Percentiles rank a stretch among this genome's conserved stretches.
Evolutionary conservation across 1,140 invertebrate genomes (phyloP).

Genomic region (Gonatopus flavifemur): DNA sequence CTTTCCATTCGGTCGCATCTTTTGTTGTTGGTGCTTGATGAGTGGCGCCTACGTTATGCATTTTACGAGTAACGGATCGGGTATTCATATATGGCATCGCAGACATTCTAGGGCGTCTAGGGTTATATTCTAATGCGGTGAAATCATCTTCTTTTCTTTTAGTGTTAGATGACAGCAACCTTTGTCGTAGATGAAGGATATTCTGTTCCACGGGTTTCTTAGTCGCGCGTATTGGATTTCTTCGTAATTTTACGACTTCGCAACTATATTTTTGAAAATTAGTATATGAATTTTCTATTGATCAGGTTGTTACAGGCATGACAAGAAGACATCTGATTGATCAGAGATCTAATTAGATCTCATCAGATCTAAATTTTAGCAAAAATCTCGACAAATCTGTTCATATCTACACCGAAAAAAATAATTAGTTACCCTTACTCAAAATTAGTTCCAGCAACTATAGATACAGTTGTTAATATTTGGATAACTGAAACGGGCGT

Average conservation of each 20-base stretch:
- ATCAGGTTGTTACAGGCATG: no score
- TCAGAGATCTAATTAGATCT: no score
- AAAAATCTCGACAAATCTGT: no score
- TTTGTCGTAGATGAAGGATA: slow-evolving; percentile 27
- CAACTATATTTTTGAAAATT: no score
- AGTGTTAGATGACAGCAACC: slow-evolving; percentile 27
- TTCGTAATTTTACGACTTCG: slow-evolving; percentile 23
- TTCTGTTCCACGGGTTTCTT: slow-evolving; percentile 28
- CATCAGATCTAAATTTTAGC: no score
- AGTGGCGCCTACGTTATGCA: slow-evolving; percentile 45
- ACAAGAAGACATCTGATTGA: no score
- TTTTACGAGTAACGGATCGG: slow-evolving; percentile 44
- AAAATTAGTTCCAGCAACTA: no score
- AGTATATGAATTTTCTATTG: no score
- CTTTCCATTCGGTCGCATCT: slow-evolving; percentile 36
- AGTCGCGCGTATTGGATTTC: slow-evolving; percentile 28
- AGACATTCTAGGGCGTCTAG: slow-evolving; percentile 25
- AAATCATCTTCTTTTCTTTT: slow-evolving; percentile 28
- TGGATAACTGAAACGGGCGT: no score
- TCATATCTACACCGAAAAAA: no score
- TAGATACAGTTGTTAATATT: no score
- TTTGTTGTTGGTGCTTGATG: slow-evolving; percentile 39
- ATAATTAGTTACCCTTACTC: no score
- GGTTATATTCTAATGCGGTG: slow-evolving; percentile 1
- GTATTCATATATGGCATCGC: slow-evolving; percentile 46